Evolutionary conservation across 2,113 vertebrate species (phyloP).

Genomic region (Xiphophorus maculatus): DNA sequence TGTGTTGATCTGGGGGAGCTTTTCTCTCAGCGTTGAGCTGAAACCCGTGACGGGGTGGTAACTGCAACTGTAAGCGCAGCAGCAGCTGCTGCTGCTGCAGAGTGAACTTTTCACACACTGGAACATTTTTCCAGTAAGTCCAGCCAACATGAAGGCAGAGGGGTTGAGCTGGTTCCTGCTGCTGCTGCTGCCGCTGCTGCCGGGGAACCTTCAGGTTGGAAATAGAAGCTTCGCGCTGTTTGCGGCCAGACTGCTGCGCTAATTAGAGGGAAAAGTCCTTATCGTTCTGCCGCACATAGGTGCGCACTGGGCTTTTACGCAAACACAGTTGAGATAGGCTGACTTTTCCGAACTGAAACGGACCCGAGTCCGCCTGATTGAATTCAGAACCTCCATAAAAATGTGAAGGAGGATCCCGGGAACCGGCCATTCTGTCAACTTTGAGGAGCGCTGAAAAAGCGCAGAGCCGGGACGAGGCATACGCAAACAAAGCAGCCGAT

Average conservation of each 20-base stretch:
- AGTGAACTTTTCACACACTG: slow-evolving; percentile 3
- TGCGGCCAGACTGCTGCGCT: too few species aligned
- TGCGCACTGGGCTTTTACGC: not conserved
- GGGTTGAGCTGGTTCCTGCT: too few species aligned
- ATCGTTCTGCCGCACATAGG: not conserved
- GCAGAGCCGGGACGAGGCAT: too few species aligned
- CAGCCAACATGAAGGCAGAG: not conserved
- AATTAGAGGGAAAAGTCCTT: not conserved
- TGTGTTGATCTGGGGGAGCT: not conserved
- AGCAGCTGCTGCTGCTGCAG: slow-evolving; percentile 1
- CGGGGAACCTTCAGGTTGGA: not conserved
- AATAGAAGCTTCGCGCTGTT: not conserved
- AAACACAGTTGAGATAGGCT: not conserved
- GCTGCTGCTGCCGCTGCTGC: too few species aligned
- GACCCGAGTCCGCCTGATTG: too few species aligned
- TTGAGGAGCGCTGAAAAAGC: too few species aligned
- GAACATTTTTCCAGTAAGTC: not conserved
- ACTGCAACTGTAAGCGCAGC: not conserved
- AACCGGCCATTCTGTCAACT: too few species aligned
- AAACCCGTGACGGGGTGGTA: not conserved
- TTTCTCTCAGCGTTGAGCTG: not conserved
- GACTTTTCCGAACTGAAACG: too few species aligned
- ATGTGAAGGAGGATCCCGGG: too few species aligned
- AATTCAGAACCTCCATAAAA: too few species aligned
- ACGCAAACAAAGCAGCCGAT: too few species aligned